Percentiles rank a stretch among this genome's conserved stretches.
phyloP scores from a whole-genome alignment of 2,113 vertebrate species.

The Calonectris borealis region DNA sequence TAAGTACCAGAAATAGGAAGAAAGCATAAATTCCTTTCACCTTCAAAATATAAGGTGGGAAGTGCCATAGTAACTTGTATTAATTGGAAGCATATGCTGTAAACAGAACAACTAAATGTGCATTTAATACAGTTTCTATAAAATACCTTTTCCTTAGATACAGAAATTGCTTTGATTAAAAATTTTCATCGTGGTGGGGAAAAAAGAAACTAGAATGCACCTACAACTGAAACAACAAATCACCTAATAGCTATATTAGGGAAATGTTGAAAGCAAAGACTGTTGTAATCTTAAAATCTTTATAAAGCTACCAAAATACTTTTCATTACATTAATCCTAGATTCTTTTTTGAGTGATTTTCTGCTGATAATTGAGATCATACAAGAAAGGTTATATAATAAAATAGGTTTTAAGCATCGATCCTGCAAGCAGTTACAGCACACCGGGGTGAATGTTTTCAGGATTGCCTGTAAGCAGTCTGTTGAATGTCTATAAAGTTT shows the following conservation, averaged over 20 bases:
- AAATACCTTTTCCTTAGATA: neutral
- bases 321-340: neutral
- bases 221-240: neutral
- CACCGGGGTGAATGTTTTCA: rapidly evolving
- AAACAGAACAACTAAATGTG: neutral
- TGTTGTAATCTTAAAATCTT: neutral
- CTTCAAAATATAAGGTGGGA: neutral
- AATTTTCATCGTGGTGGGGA: neutral
- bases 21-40: neutral
- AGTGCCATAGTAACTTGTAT: neutral
- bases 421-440: neutral
- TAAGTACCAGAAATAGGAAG: neutral
- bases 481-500: neutral
- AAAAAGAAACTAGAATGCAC: neutral
- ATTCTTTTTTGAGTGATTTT: neutral
- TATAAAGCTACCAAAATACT: neutral
- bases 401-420: neutral
- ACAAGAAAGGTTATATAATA: neutral
- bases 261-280: neutral
- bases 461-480: neutral
- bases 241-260: neutral
- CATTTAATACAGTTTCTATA: neutral
- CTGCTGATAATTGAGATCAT: neutral
- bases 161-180: neutral
- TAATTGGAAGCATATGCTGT: neutral